phyloP scores from a whole-genome alignment of 2,888 invertebrate genomes.

The Drosophila colorata region DNA sequence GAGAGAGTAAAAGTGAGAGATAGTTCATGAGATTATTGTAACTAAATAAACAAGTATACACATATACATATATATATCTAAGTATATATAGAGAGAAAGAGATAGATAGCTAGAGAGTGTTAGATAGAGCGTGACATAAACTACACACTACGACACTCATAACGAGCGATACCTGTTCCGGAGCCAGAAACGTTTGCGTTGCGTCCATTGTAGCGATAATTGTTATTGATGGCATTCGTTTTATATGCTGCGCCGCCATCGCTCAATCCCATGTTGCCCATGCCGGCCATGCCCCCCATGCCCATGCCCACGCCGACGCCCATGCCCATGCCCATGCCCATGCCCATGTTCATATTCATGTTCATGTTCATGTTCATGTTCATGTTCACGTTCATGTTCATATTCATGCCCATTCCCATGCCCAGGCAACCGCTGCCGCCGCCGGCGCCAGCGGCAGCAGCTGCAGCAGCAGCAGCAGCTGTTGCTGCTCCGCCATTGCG shows the following conservation, averaged over 20 bases:
- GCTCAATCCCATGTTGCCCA: conserved; percentile 36
- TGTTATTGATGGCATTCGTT: conserved; percentile 84
- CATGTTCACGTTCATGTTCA: conserved; percentile 19
- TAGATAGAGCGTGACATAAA: conserved; percentile 47
- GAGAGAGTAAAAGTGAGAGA: conserved; percentile 3
- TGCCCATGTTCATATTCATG: conserved; percentile 22
- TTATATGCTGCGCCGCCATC: conserved; percentile 74
- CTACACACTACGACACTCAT: conserved; percentile 54
- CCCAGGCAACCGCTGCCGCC: conserved; percentile 6
- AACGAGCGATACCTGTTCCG: conserved; percentile 83
- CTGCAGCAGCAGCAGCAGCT: conserved; percentile 14
- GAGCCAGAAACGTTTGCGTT: conserved; percentile 67
- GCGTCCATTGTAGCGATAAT: conserved; percentile 85
- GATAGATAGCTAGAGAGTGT: conserved; percentile 27
- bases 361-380: conserved; percentile 20
- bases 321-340: conserved; percentile 30
- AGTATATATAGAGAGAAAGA: conserved; percentile 19
- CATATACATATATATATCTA: conserved; percentile 17
- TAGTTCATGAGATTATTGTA: conserved; percentile 16
- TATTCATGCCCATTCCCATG: conserved; percentile 31
- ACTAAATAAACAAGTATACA: conserved; percentile 23
- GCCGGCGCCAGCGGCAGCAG: conserved; percentile 25
- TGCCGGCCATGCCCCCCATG: conserved; percentile 42
- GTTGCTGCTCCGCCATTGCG: conserved; percentile 53
- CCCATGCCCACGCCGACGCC: conserved; percentile 43